Percentiles rank a stretch among this genome's conserved stretches.
Evolutionary conservation across 2,797 vertebrate species (phyloP).

Genomic region (Sebastes itinus): DNA sequence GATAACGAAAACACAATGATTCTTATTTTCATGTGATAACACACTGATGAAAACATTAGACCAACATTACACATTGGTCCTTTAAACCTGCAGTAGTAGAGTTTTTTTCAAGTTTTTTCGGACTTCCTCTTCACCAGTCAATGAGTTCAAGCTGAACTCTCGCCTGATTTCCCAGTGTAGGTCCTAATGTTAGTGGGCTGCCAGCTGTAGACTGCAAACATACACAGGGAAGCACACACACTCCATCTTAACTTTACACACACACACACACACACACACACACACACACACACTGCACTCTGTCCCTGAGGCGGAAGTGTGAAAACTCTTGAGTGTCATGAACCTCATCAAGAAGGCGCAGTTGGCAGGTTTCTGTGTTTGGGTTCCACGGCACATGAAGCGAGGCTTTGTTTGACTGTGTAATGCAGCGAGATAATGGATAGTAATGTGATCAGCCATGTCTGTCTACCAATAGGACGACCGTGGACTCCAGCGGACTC

Average conservation of each 20-base stretch:
- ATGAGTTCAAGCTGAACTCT: conserved; percentile 27
- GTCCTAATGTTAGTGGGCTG: neutral
- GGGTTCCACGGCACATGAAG: conserved; percentile 55
- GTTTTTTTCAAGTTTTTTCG: neutral
- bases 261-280: neutral
- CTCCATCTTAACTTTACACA: neutral
- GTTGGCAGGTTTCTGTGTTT: conserved; percentile 46
- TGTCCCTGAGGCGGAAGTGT: conserved; percentile 29
- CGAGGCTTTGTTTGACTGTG: conserved; percentile 64
- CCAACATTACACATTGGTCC: too few species aligned
- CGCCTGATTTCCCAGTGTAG: conserved; percentile 14
- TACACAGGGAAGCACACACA: neutral
- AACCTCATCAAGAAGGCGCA: neutral
- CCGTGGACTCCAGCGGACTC: neutral
- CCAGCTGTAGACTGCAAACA: conserved; percentile 27
- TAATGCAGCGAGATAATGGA: conserved; percentile 72
- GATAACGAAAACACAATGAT: too few species aligned
- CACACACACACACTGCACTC: neutral
- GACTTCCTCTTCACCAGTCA: conserved; percentile 14
- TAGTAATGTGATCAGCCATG: conserved; percentile 37
- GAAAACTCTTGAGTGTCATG: conserved; percentile 27
- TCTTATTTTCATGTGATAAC: too few species aligned
- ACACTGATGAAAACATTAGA: too few species aligned
- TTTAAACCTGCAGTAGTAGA: too few species aligned
- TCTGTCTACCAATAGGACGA: neutral